Evolutionary conservation across 2,113 vertebrate genomes (phyloP), one percentile per base, ranked within the genome.

Genomic region (Heterotis niloticus): DNA sequence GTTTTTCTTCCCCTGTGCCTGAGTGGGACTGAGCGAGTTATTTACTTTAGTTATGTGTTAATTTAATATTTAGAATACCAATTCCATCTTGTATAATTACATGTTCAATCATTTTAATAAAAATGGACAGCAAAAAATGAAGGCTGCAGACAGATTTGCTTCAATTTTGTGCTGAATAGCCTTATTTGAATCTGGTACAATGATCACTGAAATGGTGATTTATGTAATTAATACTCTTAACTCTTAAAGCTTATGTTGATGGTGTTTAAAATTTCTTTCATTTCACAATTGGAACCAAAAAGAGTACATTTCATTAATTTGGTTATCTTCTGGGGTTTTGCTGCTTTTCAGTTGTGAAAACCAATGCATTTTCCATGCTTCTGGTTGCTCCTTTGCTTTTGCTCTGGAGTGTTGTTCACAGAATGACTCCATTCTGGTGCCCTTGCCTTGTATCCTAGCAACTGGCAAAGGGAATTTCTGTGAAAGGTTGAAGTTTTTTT

Each of bases 381-480:
- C 66, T 81, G 84, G 78, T 85, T 83, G 77, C 84, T 83, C 17
- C 79, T 78, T 44, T 84, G 80, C 72, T 56, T 82, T 64, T 72
- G 52, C 1, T 76, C 59, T 70, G 78, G 79, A 79, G 79, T 85
- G 77, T 26, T 70, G 67, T 79, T 83, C 75, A 80, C 76, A 82
- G 75, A 88, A 82, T 76, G 67, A 80, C 83, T 84, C 69, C 81
- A 78, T 82, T 86, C 71, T 59, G 56, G 83, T 81, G 72, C 80
- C 75, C 81, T 82, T 84, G 78, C 81, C 79, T 89, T 85, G 86
- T 91, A 84, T 86, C 86, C 83, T 89, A 86, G 85, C 87, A 88
- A 89, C 81, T 77, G 74, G 84, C 77, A 78, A 56, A 78, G 71
- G 78, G 57, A 83, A 81, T 83, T 88, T 70, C 80, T 83, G 81